Base-by-base conservation (phyloP, 53 echinoderm and acorn worm species). In the Hippasteria phrygiana region DNA sequence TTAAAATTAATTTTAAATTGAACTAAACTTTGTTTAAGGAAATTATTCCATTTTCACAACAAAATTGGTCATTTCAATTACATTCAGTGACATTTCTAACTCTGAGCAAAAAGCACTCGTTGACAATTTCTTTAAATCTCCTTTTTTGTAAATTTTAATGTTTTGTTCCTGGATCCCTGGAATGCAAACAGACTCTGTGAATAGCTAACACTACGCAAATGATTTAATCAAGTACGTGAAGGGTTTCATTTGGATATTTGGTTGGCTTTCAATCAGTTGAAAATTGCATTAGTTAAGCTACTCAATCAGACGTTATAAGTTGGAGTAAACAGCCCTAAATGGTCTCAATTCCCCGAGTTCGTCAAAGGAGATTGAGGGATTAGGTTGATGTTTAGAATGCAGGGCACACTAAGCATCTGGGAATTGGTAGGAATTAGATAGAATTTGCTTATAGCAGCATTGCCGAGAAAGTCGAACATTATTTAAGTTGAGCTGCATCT, bases 321-420 rank as follows among this genome's bases (percentile, higher is more conserved):
- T 11, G 3, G 42, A 62, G 39, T 78, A 36, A 56, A 55, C 56
- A 35, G 39, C 35, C n/a, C 35, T 38, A 78, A 78, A 17, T 37
- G 39, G 14, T 22, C 78, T 78, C 41, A 24, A 33, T 56, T 37
- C 28, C 62, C 78, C n/a, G 2, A 17, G 78, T 78, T 39, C 42
- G n/a, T 59, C 48, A 9, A 78, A 78, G 27, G 78, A 51, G 78
- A 62, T 78, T 62, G 34, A 48, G 62, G 39, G 78, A 62, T 78
- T 62, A 55, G 20, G 16, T 55, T 78, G 36, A 12, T 55, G n/a
- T 62, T 78, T 39, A 35, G 22, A 7, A 55, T 33, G 56, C 36
- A 37, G 39, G n/a, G 47, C 13, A 53, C 5, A 10, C 13, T 36
- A 22, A 1, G 14, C 4, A 31, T 55, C 22, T 78, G 62, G 78